These are phyloP conservation scores for Chinchilla lanigera DNA, from an alignment of 2,113 vertebrate genomes.

Conservation along the genomic window DNA sequence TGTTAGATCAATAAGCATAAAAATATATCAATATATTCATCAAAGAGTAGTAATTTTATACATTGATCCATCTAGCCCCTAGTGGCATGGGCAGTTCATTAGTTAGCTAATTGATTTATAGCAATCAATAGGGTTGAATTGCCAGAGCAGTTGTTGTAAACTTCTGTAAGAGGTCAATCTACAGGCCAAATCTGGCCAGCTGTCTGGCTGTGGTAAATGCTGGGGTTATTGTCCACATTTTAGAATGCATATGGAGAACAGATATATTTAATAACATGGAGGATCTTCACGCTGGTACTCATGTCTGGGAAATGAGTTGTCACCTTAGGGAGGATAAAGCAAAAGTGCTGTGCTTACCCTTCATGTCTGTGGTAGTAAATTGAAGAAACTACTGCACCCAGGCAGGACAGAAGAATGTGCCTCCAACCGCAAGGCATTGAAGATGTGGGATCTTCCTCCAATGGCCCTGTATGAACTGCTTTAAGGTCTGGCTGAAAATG, in stretches of 20 bases:
- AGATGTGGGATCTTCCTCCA: accelerated
- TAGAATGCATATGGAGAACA: not conserved
- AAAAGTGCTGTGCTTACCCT: not conserved
- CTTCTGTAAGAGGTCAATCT: not conserved
- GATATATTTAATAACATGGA: not conserved
- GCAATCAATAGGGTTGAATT: not conserved
- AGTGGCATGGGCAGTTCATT: not conserved
- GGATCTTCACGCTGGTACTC: not conserved
- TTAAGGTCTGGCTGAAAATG: not conserved
- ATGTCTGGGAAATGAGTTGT: not conserved
- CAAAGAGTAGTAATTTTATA: not conserved
- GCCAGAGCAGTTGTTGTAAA: not conserved
- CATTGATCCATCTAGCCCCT: no score
- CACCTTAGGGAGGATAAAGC: not conserved
- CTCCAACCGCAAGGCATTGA: not conserved
- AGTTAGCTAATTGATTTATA: not conserved
- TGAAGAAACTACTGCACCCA: not conserved
- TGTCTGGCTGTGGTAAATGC: not conserved
- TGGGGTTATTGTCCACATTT: no score
- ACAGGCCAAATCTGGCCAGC: not conserved
- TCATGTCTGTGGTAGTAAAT: not conserved
- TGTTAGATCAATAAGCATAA: not conserved
- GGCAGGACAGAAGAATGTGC: not conserved
- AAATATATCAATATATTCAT: accelerated
- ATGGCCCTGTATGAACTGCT: not conserved